Percentiles rank a stretch among this genome's conserved stretches.
These are phyloP conservation scores for Spermophilus dauricus DNA, from an alignment of 2,113 vertebrate species.

Conservation along the genomic window DNA sequence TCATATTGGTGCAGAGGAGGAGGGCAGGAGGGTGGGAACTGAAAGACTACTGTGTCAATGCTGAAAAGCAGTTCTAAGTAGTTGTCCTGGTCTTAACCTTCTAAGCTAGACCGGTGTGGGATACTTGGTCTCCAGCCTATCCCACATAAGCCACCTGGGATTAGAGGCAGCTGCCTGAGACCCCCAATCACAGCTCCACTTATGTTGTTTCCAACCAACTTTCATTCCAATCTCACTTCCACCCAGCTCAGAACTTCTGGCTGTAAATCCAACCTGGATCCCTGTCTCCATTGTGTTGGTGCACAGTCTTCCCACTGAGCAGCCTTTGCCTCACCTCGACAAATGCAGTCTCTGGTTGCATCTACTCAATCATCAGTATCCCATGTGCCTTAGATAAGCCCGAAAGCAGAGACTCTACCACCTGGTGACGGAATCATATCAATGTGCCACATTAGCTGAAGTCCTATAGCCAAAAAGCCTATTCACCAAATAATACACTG, in stretches of 20 bases:
- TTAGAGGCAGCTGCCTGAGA: neutral
- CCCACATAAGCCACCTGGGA: accelerated
- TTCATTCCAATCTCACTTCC: neutral
- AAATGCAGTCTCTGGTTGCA: neutral
- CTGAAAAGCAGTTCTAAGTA: neutral
- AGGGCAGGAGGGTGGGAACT: neutral
- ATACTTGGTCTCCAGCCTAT: neutral
- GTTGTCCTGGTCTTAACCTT: neutral
- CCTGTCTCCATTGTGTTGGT: neutral
- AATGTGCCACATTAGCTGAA: neutral
- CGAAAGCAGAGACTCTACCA: neutral
- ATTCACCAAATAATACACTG: neutral
- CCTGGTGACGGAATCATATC: neutral
- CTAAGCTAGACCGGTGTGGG: neutral
- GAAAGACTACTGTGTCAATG: neutral
- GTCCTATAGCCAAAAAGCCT: neutral
- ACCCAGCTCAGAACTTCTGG: neutral
- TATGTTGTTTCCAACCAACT: neutral
- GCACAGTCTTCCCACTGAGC: neutral
- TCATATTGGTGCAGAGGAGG: neutral
- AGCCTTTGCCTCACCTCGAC: neutral
- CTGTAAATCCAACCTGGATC: neutral
- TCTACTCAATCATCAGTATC: neutral
- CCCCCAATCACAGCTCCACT: neutral
- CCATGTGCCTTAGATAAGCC: neutral